A percentile compares a stretch with the other conserved stretches of the same genome.
phyloP scores from a whole-genome alignment of 2,888 invertebrate species.

The Ernsta delagoae region DNA sequence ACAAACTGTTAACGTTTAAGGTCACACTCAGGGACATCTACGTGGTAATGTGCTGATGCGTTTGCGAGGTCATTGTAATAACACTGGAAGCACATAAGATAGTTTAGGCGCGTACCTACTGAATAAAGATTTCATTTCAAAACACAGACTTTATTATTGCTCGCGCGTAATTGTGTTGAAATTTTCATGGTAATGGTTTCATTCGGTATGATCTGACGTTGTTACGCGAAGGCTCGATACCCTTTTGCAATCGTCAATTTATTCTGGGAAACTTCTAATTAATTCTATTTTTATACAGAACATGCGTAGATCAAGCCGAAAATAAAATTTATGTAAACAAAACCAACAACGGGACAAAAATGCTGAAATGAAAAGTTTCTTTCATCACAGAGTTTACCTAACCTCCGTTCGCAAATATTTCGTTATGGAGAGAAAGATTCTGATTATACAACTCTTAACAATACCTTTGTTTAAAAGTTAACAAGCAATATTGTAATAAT shows the following conservation, averaged over 20 bases:
- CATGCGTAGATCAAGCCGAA: not conserved
- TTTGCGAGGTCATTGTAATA: slow-evolving; percentile 46
- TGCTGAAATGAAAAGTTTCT: not conserved
- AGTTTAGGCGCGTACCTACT: no score
- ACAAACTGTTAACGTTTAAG: slow-evolving; percentile 5
- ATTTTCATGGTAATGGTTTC: no score
- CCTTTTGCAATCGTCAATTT: not conserved
- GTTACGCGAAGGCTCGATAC: not conserved
- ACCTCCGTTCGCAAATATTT: not conserved
- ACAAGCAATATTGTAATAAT: not conserved
- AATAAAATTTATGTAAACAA: slow-evolving; percentile 7
- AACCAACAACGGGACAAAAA: not conserved
- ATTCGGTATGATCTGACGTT: not conserved
- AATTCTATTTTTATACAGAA: not conserved
- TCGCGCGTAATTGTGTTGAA: no score
- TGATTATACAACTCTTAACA: not conserved
- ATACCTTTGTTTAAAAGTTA: not conserved
- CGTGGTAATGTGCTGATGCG: slow-evolving; percentile 43
- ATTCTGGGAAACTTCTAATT: not conserved
- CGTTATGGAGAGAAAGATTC: not conserved
- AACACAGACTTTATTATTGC: not conserved
- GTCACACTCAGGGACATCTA: not conserved
- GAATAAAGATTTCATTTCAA: not conserved
- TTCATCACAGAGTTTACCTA: not conserved
- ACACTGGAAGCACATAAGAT: no score